Percentiles rank a stretch among this genome's conserved stretches.
Evolutionary conservation across 2,797 vertebrate genomes (phyloP).

Genomic region (Sandelia bainsii): DNA sequence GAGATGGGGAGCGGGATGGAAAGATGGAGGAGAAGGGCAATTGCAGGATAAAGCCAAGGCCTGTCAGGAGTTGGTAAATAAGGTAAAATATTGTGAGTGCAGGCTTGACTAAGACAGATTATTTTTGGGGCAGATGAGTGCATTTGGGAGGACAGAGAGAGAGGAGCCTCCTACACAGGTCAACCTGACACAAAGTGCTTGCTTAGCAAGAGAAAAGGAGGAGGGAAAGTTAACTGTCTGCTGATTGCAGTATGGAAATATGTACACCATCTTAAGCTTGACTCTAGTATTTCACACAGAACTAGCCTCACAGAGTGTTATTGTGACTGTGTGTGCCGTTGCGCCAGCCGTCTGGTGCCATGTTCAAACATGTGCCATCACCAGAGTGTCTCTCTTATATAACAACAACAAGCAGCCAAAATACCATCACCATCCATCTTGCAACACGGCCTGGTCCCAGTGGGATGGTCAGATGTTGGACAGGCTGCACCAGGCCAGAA

Average conservation of each 20-base stretch:
- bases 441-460: slow-evolving; percentile 32
- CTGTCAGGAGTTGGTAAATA: slow-evolving; percentile 42
- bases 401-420: slow-evolving; percentile 72
- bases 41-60: slow-evolving; percentile 11
- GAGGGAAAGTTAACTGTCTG: slow-evolving; percentile 32
- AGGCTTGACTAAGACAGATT: slow-evolving; percentile 1
- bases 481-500: slow-evolving; percentile 21
- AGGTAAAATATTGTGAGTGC: slow-evolving; percentile 33
- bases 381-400: slow-evolving; percentile 58
- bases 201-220: too few species aligned
- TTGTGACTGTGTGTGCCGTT: background rate
- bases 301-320: background rate
- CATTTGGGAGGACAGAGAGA: slow-evolving; percentile 19
- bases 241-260: background rate
- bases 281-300: background rate
- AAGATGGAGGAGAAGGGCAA: slow-evolving; percentile 22
- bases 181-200: background rate
- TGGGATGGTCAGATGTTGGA: slow-evolving; percentile 39
- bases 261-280: background rate
- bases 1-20: slow-evolving; percentile 37
- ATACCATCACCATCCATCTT: slow-evolving; percentile 39
- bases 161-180: slow-evolving; percentile 25
- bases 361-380: slow-evolving; percentile 57
- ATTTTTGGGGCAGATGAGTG: slow-evolving; percentile 19
- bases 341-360: slow-evolving; percentile 25